These are phyloP conservation scores for Drosophila gunungcola DNA, from an alignment of 1,140 invertebrate genomes.

Conservation along the genomic window DNA sequence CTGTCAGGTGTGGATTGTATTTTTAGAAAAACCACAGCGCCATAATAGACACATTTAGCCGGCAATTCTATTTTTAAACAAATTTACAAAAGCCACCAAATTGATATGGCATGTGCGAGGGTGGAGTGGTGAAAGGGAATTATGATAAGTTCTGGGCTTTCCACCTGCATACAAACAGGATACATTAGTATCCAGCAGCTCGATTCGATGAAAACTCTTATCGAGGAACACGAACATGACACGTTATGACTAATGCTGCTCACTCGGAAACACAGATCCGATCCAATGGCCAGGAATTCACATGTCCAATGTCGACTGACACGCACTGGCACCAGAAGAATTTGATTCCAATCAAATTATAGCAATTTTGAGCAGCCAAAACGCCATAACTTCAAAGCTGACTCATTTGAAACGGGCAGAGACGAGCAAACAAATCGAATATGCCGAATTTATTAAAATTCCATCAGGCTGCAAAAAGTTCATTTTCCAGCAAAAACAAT, in stretches of 20 bases:
- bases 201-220: conserved; percentile 28
- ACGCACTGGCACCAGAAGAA: conserved; percentile 30
- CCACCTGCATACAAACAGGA: conserved; percentile 29
- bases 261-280: conserved; percentile 11
- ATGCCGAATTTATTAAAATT: conserved; percentile 43
- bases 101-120: background rate
- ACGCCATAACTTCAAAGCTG: conserved; percentile 23
- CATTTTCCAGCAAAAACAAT: conserved; percentile 43
- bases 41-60: conserved; percentile 71
- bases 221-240: conserved; percentile 21
- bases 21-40: conserved; percentile 70
- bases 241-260: conserved; percentile 12
- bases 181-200: conserved; percentile 14
- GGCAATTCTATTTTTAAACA: conserved; percentile 74
- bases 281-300: conserved; percentile 13
- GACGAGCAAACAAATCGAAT: conserved; percentile 34
- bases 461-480: conserved; percentile 26
- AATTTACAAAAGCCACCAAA: conserved; percentile 48
- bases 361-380: conserved; percentile 20
- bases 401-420: conserved; percentile 28
- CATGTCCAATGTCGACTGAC: conserved; percentile 16
- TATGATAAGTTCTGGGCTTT: conserved; percentile 23
- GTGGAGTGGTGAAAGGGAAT: conserved; percentile 9
- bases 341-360: conserved; percentile 44
- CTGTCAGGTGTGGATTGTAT: conserved; percentile 57